phyloP scores from a whole-genome alignment of 2,888 invertebrate genomes.

The Chironomus tentans region DNA sequence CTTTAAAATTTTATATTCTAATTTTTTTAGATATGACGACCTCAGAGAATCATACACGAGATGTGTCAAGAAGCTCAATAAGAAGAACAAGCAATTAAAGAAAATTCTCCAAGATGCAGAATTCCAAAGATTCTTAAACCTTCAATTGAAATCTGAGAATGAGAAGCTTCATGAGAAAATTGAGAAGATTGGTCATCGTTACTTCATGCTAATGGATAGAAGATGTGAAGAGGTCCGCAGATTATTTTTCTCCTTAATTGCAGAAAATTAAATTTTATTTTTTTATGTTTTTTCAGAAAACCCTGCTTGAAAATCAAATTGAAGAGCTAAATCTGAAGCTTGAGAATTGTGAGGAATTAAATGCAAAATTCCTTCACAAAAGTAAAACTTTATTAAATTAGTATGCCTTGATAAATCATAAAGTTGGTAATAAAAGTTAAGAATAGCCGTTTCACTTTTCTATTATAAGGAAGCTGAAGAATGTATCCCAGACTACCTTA shows the following conservation, averaged over 20 bases:
- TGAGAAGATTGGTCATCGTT: slow-evolving; percentile 9
- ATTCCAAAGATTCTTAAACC: not conserved
- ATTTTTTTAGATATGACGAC: slow-evolving; percentile 11
- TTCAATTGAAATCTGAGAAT: slow-evolving; percentile 5
- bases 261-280: not conserved
- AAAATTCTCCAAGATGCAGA: slow-evolving; percentile 3
- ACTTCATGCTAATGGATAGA: slow-evolving; percentile 1
- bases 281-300: not conserved
- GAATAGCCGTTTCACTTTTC: too few relatives aligned
- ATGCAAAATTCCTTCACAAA: not conserved
- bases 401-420: too few relatives aligned
- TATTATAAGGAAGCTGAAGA: too few relatives aligned
- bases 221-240: not conserved
- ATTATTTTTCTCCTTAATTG: not conserved
- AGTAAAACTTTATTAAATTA: too few relatives aligned
- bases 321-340: not conserved
- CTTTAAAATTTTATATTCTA: too few relatives aligned
- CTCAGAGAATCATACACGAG: slow-evolving; percentile 4
- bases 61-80: not conserved
- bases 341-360: not conserved
- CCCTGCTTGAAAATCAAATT: not conserved
- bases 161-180: slow-evolving; percentile 4
- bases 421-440: too few relatives aligned
- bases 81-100: slow-evolving; percentile 3
- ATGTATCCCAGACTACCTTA: too few relatives aligned